Conservation (phyloP, 2,888 invertebrate species). For the Ophioninae sp. region DNA sequence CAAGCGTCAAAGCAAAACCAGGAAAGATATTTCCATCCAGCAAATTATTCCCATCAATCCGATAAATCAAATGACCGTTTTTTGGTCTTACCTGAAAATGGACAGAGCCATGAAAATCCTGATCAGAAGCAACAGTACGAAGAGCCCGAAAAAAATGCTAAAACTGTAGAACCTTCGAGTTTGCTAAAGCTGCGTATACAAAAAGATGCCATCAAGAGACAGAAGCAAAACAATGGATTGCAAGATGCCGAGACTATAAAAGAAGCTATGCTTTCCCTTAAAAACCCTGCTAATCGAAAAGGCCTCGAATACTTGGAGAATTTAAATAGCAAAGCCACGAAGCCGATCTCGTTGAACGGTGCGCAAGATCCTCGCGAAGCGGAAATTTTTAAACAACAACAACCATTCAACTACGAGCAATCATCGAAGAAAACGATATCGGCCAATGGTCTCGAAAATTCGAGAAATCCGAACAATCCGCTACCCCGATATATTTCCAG, state of each 20-base stretch:
- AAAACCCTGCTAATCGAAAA: slow-evolving; percentile 59
- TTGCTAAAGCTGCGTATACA: slow-evolving; percentile 71
- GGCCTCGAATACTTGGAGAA: slow-evolving; percentile 69
- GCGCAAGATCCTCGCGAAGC: slow-evolving; percentile 66
- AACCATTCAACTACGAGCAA: slow-evolving; percentile 7
- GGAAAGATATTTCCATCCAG: slow-evolving; percentile 37
- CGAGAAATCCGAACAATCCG: slow-evolving; percentile 69
- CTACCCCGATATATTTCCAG: slow-evolving; percentile 12
- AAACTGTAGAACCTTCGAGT: slow-evolving; percentile 67
- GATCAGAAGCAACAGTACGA: slow-evolving; percentile 22
- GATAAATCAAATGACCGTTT: slow-evolving; percentile 33
- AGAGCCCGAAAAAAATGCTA: slow-evolving; percentile 13
- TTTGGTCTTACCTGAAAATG: slow-evolving; percentile 49
- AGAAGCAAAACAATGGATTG: slow-evolving; percentile 75
- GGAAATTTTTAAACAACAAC: not conserved
- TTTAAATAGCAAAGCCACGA: slow-evolving; percentile 60
- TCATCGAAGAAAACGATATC: slow-evolving; percentile 54
- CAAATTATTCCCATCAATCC: slow-evolving; percentile 27
- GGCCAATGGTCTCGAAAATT: slow-evolving; percentile 74
- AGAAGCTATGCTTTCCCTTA: slow-evolving; percentile 66
- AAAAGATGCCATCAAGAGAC: slow-evolving; percentile 67
- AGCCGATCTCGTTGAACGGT: slow-evolving; percentile 68
- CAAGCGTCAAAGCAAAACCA: not conserved
- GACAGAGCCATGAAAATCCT: not conserved
- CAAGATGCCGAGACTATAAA: slow-evolving; percentile 71